Evolutionary conservation across 2,888 invertebrate species (phyloP).

Genomic region (Gonocerus acuteangulatus): DNA sequence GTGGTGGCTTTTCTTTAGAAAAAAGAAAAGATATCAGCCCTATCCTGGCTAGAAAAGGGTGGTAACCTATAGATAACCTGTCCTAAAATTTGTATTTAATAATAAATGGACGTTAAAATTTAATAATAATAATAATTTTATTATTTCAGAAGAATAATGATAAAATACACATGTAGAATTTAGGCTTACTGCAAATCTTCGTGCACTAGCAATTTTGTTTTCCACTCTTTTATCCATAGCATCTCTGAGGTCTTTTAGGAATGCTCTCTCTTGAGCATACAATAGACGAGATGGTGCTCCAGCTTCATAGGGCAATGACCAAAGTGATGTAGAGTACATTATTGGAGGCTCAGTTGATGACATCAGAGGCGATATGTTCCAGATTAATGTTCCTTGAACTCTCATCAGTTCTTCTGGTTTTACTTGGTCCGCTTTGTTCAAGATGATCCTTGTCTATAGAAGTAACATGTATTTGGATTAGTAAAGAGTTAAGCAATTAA

Average conservation of each 20-base stretch:
- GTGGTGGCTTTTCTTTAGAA: too few species aligned
- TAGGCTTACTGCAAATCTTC: slow-evolving; percentile 81
- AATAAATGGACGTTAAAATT: not conserved
- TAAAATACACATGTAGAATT: not conserved
- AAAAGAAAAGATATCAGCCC: too few species aligned
- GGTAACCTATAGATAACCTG: too few species aligned
- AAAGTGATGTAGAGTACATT: slow-evolving; percentile 82
- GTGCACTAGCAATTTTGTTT: slow-evolving; percentile 87
- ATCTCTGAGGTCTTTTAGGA: slow-evolving; percentile 74
- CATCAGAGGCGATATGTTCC: slow-evolving; percentile 95
- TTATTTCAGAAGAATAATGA: too few species aligned
- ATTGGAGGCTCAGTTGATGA: slow-evolving; percentile 88
- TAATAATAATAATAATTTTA: slow-evolving; percentile 1
- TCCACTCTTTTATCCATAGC: slow-evolving; percentile 84
- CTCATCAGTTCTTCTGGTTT: slow-evolving; percentile 87
- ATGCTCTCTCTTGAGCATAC: slow-evolving; percentile 80
- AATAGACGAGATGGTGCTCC: slow-evolving; percentile 75
- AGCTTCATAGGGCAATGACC: slow-evolving; percentile 76
- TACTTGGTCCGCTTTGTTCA: slow-evolving; percentile 91
- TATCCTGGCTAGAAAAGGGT: too few species aligned
- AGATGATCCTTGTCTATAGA: slow-evolving; percentile 72
- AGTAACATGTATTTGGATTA: not conserved
- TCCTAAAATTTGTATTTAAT: too few species aligned
- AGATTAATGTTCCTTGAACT: slow-evolving; percentile 87
- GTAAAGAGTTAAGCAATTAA: too few species aligned